Evolutionary conservation across 2,888 invertebrate species (phyloP).

Genomic region (Spisula subtruncata): DNA sequence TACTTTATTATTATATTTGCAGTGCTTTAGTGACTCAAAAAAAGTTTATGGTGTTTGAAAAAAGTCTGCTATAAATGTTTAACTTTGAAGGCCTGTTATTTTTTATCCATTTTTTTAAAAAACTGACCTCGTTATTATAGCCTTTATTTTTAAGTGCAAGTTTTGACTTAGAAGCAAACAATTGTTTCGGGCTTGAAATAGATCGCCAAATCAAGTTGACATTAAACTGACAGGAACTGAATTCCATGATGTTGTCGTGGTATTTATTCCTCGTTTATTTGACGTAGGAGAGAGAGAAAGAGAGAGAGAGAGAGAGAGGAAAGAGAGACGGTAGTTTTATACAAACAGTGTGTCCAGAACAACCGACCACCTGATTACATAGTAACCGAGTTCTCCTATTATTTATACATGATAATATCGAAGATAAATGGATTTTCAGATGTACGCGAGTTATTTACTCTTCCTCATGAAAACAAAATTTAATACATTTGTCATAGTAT

Average conservation of each 20-base stretch:
- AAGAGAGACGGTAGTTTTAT: not conserved
- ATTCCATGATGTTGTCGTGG: not conserved
- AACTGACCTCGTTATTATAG: too few species aligned
- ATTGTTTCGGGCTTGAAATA: too few species aligned
- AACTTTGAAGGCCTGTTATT: too few species aligned
- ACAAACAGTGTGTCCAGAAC: not conserved
- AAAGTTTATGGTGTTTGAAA: too few species aligned
- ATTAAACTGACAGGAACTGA: not conserved
- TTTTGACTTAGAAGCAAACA: too few species aligned
- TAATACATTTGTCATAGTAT: not conserved
- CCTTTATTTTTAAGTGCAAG: too few species aligned
- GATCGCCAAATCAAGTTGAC: not conserved
- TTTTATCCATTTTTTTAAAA: too few species aligned
- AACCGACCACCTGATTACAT: not conserved
- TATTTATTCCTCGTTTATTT: slow-evolving; percentile 19
- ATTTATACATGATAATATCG: slow-evolving; percentile 25
- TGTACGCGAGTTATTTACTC: not conserved
- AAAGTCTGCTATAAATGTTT: too few species aligned
- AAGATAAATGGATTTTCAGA: slow-evolving; percentile 20
- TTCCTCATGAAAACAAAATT: slow-evolving; percentile 16
- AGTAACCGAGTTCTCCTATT: not conserved
- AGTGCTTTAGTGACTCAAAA: too few species aligned
- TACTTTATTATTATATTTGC: too few species aligned
- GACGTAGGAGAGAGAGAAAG: not conserved
- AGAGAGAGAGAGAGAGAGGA: too few species aligned